These are phyloP conservation scores for Macrosoma leucophasiata DNA, from an alignment of 2,888 invertebrate species.

Conservation along the genomic window DNA sequence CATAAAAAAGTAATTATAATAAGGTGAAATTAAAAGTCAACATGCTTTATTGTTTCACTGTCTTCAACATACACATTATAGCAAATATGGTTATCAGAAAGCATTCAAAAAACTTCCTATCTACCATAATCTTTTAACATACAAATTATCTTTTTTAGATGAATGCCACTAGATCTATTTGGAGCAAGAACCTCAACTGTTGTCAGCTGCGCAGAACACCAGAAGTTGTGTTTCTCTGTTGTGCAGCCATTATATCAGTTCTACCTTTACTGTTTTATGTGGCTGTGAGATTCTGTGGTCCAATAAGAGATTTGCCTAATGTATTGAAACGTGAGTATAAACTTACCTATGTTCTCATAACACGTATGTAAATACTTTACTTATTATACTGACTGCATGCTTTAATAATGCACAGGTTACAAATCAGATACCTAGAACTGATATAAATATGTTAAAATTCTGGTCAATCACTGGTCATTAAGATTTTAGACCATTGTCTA, in stretches of 20 bases:
- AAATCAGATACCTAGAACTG: no score
- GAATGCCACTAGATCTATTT: conserved; percentile 78
- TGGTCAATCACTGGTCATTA: no score
- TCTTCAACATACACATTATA: no score
- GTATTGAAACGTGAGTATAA: conserved; percentile 58
- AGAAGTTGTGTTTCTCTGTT: conserved; percentile 73
- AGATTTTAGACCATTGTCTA: no score
- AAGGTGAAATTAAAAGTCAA: no score
- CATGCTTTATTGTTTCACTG: no score
- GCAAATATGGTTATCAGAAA: no score
- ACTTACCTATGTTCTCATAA: conserved; percentile 4
- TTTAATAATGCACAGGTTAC: conserved; percentile 1
- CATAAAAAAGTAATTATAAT: no score
- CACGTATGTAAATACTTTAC: background rate
- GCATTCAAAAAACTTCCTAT: no score
- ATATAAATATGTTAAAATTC: no score
- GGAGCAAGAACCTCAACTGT: conserved; percentile 77
- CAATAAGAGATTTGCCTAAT: conserved; percentile 62
- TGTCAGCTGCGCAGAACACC: conserved; percentile 72
- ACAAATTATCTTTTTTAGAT: conserved; percentile 62
- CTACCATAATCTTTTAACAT: background rate
- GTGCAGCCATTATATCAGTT: conserved; percentile 65
- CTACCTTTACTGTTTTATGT: conserved; percentile 76
- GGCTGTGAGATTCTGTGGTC: conserved; percentile 65
- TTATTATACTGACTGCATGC: conserved; percentile 1